These are phyloP conservation scores for Illadopsis cleaveri DNA, from an alignment of 2,113 vertebrate species.

Conservation along the genomic window DNA sequence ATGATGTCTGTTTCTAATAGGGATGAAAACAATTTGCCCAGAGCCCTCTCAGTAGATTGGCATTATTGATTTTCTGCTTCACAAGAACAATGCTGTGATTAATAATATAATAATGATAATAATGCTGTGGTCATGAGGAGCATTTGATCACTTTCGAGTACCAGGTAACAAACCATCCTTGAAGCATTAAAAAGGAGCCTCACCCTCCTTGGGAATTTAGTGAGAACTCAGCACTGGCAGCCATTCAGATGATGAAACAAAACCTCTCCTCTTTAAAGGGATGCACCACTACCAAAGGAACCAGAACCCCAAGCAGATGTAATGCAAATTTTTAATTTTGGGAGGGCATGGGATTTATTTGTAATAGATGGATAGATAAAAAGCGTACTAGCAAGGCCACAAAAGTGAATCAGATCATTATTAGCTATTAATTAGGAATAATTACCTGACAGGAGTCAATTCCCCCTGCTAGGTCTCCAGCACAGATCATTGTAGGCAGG, in stretches of 20 bases:
- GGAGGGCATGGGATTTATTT: not conserved
- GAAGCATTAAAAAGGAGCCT: not conserved
- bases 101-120: not conserved
- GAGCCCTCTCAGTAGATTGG: not conserved
- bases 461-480: constrained; percentile 79
- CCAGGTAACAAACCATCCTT: not conserved
- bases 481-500: constrained; percentile 88
- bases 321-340: not conserved
- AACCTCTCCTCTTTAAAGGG: not conserved
- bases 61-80: not conserved
- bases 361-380: not conserved
- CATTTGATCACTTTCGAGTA: not conserved
- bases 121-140: not conserved
- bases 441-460: constrained; percentile 90
- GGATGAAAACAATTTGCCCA: not conserved
- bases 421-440: not conserved
- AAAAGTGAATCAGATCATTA: not conserved
- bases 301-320: not conserved
- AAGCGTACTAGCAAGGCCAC: not conserved
- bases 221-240: not conserved
- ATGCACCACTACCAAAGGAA: not conserved
- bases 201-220: not conserved
- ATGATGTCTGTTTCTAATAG: not conserved
- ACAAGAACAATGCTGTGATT: not conserved
- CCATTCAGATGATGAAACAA: not conserved